Base-by-base conservation (phyloP, 2,888 invertebrate species). In the Microctonus aethiopoides region DNA sequence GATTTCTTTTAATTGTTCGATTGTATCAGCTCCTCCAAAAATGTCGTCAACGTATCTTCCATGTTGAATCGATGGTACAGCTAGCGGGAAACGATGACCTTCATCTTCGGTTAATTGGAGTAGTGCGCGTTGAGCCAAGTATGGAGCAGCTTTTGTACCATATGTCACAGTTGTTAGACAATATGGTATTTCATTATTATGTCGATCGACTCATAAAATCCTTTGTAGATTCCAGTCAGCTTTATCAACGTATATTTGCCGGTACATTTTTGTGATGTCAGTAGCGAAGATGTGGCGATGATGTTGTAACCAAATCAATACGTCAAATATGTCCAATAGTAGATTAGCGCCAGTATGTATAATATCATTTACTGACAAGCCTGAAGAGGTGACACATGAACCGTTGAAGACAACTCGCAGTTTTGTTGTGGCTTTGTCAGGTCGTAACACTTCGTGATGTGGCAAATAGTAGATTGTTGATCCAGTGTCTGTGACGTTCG, bases 21-120 rank as follows among this genome's bases (percentile, higher is more conserved):
- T 0, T 2, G 63, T 67, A n/a, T n/a, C 70, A 0, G 54, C 66
- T n/a, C 74, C 71, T 0, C 64, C 71, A 11, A 57, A 56, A 0
- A 67, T 64, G 16, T 74, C 74, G 22, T 70, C 74, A 11, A 29
- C 29, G 29, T 29, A 29, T 3, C 29, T 5, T 29, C 29, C 29
- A 5, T 29, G 3, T 0, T 32, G 59, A 5, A 74, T 2, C 1
- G 67, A 32, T 10, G 22, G 2, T 5, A 57, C 57, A 5, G 71
- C 73, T 13, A 70, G 56, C 10, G 75, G 72, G 13, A 52, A 69
- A 20, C 59, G 26, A 9, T 63, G 13, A 7, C 71, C 73, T 13
- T 71, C 64, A n/a, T 73, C 73, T 24, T 71, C 60, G 2, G 57
- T 52, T 0, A 69, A 56, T 20, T 73, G 71, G 7, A 56, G 51